Base-by-base conservation (phyloP, 2,797 vertebrate species). In the Alca torda region DNA sequence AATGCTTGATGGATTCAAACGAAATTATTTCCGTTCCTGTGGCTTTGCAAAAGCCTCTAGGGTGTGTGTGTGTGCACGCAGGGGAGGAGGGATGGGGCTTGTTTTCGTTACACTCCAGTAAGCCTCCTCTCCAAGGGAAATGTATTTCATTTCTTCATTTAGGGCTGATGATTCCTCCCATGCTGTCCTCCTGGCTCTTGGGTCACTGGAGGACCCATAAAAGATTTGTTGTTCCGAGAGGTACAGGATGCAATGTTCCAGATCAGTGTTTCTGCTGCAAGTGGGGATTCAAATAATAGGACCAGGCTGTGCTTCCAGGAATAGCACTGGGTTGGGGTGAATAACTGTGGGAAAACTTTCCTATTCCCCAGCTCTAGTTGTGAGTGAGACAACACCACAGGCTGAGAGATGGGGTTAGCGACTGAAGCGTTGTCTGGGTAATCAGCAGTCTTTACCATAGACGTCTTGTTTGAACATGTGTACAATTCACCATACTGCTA, bases 1-100 rank as follows among this genome's bases (percentile, higher is more conserved):
- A 97, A 97, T 97, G 96, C 97, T 97, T 97, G 96, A 97, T 97
- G 96, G 97, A 97, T 97, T 97, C 97, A 97, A 96, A 96, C 89
- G 24, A 97, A 97, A 97, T 97, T 97, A 97, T 97, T 97, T 97
- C 95, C 50, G 17, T 96, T 97, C 94, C 95, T 70, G 72, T 97
- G 95, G 97, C 96, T 97, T 97, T 97, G 93, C 95, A 87, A 96
- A 97, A 97, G 90, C 95, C 96, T 96, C 87, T 48, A 33, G 95
- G 94, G 96, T 35, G 93, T 85, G 81, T 93, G 84, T 70, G 77
- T 59, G 76, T 1, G 13, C 3, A 14, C 9, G 4, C 64, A 89
- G 86, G 84, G 92, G 87, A 96, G 92, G 96, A 95, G 87, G 93
- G 89, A 85, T 59, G 91, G 67, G 83, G 80, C 88, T 94, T 91